Evolutionary conservation across 2,797 vertebrate species (phyloP).

Genomic region (Periparus ater): DNA sequence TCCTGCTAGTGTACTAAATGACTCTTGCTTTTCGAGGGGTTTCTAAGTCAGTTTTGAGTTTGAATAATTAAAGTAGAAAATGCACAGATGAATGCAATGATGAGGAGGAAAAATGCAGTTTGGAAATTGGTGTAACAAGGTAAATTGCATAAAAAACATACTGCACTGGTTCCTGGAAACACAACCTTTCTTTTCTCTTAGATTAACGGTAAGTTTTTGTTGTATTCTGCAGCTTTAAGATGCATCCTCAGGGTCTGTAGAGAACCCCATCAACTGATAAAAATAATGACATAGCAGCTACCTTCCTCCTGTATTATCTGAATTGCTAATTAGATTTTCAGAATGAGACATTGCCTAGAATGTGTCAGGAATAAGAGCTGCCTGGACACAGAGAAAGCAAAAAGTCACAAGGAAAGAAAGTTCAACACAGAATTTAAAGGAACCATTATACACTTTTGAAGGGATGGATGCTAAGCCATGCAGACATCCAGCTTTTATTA

Average conservation of each 20-base stretch:
- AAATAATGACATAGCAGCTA: neutral
- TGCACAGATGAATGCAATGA: neutral
- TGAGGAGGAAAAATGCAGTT: neutral
- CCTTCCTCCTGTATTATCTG: neutral
- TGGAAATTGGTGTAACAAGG: neutral
- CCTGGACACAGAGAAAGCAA: neutral
- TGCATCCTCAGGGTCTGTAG: neutral
- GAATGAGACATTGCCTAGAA: neutral
- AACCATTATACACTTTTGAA: neutral
- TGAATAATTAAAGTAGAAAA: constrained; percentile 53
- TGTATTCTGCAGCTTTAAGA: neutral
- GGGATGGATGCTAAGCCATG: neutral
- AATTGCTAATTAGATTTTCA: neutral
- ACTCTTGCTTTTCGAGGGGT: neutral
- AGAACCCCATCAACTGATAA: neutral
- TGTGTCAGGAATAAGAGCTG: neutral
- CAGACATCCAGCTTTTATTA: neutral
- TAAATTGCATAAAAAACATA: neutral
- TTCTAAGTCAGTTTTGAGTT: constrained; percentile 14
- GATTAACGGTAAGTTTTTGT: neutral
- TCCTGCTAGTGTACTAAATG: neutral
- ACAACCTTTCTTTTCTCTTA: neutral
- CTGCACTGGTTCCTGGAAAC: neutral
- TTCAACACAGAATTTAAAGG: neutral
- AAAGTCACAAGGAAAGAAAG: neutral